phyloP scores from a whole-genome alignment of 2,797 vertebrate genomes.

The Pagetopsis macropterus region DNA sequence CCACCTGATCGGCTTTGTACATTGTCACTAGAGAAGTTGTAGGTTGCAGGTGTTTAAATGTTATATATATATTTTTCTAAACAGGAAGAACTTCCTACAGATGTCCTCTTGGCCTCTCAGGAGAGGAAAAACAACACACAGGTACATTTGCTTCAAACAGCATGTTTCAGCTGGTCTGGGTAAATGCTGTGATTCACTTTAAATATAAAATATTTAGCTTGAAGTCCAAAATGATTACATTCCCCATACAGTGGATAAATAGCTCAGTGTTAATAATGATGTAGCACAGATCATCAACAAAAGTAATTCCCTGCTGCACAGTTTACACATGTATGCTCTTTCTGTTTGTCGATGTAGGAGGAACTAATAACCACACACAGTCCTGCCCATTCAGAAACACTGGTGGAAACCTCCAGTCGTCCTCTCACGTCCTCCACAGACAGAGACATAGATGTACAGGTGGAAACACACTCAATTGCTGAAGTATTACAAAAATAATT shows the following conservation, averaged over 20 bases:
- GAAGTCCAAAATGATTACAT: slow-evolving; percentile 44
- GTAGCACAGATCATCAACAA: slow-evolving; percentile 10
- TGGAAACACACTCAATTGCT: slow-evolving; percentile 27
- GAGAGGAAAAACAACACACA: slow-evolving; percentile 43
- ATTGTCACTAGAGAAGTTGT: slow-evolving; percentile 9
- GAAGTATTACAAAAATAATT: neutral
- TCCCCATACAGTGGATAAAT: slow-evolving; percentile 25
- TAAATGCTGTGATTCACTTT: slow-evolving; percentile 33
- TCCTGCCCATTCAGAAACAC: slow-evolving; percentile 28
- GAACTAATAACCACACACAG: slow-evolving; percentile 26
- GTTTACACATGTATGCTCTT: slow-evolving; percentile 15
- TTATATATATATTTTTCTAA: slow-evolving; percentile 14
- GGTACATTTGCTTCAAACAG: slow-evolving; percentile 50
- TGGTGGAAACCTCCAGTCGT: slow-evolving; percentile 15
- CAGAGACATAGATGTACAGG: slow-evolving; percentile 40
- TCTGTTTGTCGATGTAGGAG: slow-evolving; percentile 49
- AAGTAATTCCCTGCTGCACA: slow-evolving; percentile 20
- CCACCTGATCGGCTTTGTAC: slow-evolving; percentile 27
- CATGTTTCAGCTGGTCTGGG: slow-evolving; percentile 14
- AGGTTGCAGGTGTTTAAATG: slow-evolving; percentile 28
- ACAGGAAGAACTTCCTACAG: slow-evolving; percentile 68
- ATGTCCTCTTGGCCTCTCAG: slow-evolving; percentile 27
- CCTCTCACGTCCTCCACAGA: slow-evolving; percentile 20
- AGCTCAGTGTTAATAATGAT: slow-evolving; percentile 19
- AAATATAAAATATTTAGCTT: slow-evolving; percentile 39